Evolutionary conservation across 2,888 invertebrate species (phyloP), one percentile per base, ranked within the genome.

Genomic region (Anaspis maculata): DNA sequence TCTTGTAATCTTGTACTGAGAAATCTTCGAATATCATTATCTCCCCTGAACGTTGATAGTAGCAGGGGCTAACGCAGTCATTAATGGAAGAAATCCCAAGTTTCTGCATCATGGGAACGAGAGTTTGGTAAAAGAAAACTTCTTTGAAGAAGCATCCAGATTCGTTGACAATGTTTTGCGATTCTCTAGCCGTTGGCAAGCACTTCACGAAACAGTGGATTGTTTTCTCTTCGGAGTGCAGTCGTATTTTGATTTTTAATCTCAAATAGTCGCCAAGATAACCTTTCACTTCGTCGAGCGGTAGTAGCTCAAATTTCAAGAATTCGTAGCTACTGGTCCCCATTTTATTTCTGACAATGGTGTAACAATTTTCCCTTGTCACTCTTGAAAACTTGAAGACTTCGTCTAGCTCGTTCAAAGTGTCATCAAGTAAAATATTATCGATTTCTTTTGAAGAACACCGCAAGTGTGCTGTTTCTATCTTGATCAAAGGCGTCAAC

Each of bases 1-100:
- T 29, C 3, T 25, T 21, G 28, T 34, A 53, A 15, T 46, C 33
- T 37, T 32, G 1, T 19, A 31, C 10, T 25, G 42, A 27, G 14
- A 68, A 42, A 27, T 69, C 61, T 39, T 69, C 66, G 14, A 68
- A 55, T 3, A 69, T 51, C 2, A 68, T 36, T 6, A 59, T 34
- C 31, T 64, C 49, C 22, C 52, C 46, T 2, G 50, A 39, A 24
- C 61, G 56, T 2, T 52, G 47, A 6, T 60, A 46, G 41, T 60
- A 63, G 45, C 63, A 67, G 12, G 45, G 34, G 2, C 68, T 55
- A 0, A 66, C 57, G 30, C 51, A 51, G 15, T 44, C 42, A 10
- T 36, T 28, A 13, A 54, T 36, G 36, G 25, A 39, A 22, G 24
- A 27, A 9, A 49, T 54, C 47, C 22, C 52, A 41, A 25, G 42